Percentiles rank a stretch among this genome's conserved stretches.
Evolutionary conservation across 2,113 vertebrate species (phyloP).

Genomic region (Cyanistes caeruleus): DNA sequence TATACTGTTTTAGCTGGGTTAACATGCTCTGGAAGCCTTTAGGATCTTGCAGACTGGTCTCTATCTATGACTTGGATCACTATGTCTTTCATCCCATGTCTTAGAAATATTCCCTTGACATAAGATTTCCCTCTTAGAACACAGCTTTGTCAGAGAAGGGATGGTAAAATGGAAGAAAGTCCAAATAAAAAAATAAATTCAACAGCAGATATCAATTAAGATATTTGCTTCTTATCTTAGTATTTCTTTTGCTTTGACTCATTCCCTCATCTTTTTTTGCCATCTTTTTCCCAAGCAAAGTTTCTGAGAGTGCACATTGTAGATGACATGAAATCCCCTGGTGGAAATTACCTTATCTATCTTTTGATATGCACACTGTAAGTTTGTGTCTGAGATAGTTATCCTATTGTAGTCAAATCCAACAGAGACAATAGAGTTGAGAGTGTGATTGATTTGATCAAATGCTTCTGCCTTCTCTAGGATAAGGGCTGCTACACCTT

Average conservation of each 20-base stretch:
- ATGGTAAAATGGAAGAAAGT: neutral
- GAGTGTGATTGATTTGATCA: neutral
- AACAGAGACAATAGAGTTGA: neutral
- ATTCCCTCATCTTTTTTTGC: neutral
- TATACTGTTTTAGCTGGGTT: neutral
- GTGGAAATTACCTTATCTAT: neutral
- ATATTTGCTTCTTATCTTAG: neutral
- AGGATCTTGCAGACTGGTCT: neutral
- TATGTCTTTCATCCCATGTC: neutral
- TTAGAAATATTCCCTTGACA: neutral
- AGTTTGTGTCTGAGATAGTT: neutral
- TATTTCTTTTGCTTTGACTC: neutral
- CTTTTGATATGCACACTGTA: neutral
- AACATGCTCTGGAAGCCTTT: neutral
- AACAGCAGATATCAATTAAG: neutral
- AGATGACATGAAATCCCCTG: neutral
- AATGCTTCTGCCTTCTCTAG: neutral
- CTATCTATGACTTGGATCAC: neutral
- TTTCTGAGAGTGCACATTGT: neutral
- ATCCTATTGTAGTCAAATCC: neutral
- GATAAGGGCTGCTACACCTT: neutral
- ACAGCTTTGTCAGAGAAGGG: neutral
- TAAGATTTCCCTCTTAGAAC: neutral
- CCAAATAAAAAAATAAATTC: neutral
- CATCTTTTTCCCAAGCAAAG: neutral